Evolutionary conservation across 2,888 invertebrate genomes (phyloP), one percentile per base, ranked within the genome.

Genomic region (Hypomecis atomaria): DNA sequence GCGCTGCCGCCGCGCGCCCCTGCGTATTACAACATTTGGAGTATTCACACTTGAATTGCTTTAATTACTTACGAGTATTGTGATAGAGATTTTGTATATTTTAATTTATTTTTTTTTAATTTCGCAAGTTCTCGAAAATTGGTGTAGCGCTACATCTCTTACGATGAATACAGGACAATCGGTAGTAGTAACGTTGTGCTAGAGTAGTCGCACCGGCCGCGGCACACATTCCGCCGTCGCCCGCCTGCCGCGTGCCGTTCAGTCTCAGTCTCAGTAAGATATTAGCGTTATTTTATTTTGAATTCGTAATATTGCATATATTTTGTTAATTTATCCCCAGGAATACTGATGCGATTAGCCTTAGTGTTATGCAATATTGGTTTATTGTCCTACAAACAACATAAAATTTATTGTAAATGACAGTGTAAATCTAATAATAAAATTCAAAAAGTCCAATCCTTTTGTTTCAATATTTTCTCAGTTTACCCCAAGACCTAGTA

Each of bases 51-150:
- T 88, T 90, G 90, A 89, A 90, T 92, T 85, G 92, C 92, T 92
- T 92, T 92, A 92, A 92, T 92, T 92, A 92, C 92, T 92, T 92
- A 92, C 92, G 90, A 92, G 92, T 92, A 92, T 92, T 92, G 92
- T 92, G 92, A 92, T 92, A 92, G 92, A 92, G 91, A 91, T 92
- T 91, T 92, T 92, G 92, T 92, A 92, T 92, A 92, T 91, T 92
- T 90, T 92, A 92, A 92, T 92, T 92, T 92, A 92, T 92, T 92
- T 90, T 88, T 42, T 90, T 90, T 87, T 88, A 89, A 90, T 90
- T 92, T 91, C 87, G 89, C 91, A 90, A 85, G 87, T 90, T 87
- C 84, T 89, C 87, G 83, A 78, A 82, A 85, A 85, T 87, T 84
- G 85, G 81, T 83, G 89, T 89, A 88, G 88, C 89, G 89, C 90